Evolutionary conservation across 1,140 invertebrate genomes (phyloP).

Genomic region (Diploscapter pachys): DNA sequence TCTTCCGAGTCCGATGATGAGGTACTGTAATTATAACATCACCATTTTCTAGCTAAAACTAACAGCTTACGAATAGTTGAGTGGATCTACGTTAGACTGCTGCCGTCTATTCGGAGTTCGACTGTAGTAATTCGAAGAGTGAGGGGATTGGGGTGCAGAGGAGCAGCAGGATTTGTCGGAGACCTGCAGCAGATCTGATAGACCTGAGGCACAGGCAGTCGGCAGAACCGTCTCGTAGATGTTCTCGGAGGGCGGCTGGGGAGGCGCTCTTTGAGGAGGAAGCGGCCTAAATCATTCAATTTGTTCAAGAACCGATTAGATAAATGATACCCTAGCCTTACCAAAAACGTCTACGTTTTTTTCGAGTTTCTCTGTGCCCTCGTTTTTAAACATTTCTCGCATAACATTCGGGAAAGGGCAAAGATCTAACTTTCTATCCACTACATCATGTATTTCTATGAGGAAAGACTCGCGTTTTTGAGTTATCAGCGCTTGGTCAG

Average conservation of each 20-base stretch:
- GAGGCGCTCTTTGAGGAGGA: conserved; percentile 36
- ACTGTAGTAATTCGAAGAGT: conserved; percentile 21
- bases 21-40: conserved; percentile 22
- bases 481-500: no score
- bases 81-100: background rate
- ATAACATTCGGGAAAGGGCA: no score
- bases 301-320: conserved; percentile 3
- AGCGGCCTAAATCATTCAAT: conserved; percentile 12
- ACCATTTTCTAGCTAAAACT: conserved; percentile 4
- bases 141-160: conserved; percentile 18
- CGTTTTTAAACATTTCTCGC: no score
- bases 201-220: conserved; percentile 27
- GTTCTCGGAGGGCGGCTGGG: conserved; percentile 45
- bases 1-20: conserved; percentile 39
- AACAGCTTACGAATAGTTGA: conserved; percentile 2
- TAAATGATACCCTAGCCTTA: background rate
- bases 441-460: no score
- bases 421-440: no score
- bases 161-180: conserved; percentile 15
- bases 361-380: no score
- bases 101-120: conserved; percentile 19
- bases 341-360: background rate
- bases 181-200: conserved; percentile 1
- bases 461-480: no score
- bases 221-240: conserved; percentile 52